Base-by-base conservation (phyloP, 2,888 invertebrate genomes). In the Adineta ricciae region DNA sequence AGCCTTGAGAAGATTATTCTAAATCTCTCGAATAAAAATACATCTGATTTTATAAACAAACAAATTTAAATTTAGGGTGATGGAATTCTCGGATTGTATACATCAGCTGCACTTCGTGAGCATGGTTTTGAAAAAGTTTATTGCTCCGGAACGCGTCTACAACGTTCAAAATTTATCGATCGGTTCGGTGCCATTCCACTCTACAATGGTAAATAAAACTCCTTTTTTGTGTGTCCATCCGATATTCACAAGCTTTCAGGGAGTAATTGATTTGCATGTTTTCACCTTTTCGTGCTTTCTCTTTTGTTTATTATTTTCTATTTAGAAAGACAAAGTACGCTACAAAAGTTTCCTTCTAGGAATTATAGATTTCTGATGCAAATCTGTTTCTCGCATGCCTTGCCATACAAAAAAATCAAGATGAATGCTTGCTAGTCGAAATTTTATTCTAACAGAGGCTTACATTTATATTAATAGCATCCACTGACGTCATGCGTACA, bases 1-100 rank as follows among this genome's bases (percentile, higher is more conserved):
- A 46, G 11, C 11, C 46, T 46, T 46, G 11, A 8, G 11, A 46
- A 46, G 46, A 46, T 46, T 8, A 46, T 8, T 46, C 46, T 46
- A 46, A 46, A 46, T 46, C 46, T 11, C 5, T 46, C 11, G 46
- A 8, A 46, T 46, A 46, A 46, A 46, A 46, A 46, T 46, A 46
- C 8, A 46, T 46, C 11, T 46, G 5, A 46, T 11, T 46, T 5
- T 46, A 5, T 46, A 8, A 46, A 46, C 46, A 8, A 46, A 46
- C 5, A 46, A 8, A 46, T 46, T 46, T 46, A 5, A 46, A 46
- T 11, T 46, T 46, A 87, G 86, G 87, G 87, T 49, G 86, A 86
- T 54, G 87, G 87, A 19, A 64, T 86, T 83, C 50, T 87, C 8
- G 87, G 86, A 52, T 46, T 87, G 2, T 87, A 86, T 83, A 85